phyloP scores from a whole-genome alignment of 2,797 vertebrate species.

The Xenopus petersii region DNA sequence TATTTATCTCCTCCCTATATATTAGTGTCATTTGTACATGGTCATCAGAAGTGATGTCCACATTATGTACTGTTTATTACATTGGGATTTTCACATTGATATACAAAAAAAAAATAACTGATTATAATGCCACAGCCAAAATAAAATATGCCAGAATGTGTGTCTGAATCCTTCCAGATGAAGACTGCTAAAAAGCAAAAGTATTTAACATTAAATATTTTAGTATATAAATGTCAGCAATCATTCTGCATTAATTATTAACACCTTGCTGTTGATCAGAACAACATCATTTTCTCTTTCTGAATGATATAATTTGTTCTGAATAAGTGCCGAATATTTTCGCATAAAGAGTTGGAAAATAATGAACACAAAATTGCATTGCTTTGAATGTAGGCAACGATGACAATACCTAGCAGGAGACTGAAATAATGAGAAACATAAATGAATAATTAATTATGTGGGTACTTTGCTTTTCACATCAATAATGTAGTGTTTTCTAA shows the following conservation, averaged over 20 bases:
- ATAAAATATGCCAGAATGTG: too few species aligned
- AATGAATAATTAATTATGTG: conserved; percentile 47
- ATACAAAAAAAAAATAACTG: too few species aligned
- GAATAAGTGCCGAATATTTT: conserved; percentile 29
- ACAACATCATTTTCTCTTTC: conserved; percentile 17
- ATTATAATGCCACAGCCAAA: too few species aligned
- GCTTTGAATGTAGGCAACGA: conserved; percentile 35
- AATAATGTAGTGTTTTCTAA: conserved; percentile 45
- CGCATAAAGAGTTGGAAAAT: conserved; percentile 17
- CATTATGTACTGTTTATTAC: too few species aligned
- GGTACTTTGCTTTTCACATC: conserved; percentile 42
- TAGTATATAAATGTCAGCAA: not conserved
- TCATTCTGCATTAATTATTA: not conserved
- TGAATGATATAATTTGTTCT: conserved; percentile 35
- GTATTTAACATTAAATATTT: not conserved
- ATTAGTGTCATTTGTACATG: too few species aligned
- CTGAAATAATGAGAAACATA: conserved; percentile 48
- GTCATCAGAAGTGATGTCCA: too few species aligned
- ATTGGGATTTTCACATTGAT: too few species aligned
- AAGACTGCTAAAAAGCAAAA: not conserved
- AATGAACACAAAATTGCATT: conserved; percentile 23
- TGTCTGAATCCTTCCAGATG: not conserved
- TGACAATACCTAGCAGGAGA: conserved; percentile 42
- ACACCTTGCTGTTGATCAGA: not conserved
- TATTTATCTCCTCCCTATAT: too few species aligned